Conservation (phyloP, 1,140 invertebrate genomes). For the Aphis craccivora region DNA sequence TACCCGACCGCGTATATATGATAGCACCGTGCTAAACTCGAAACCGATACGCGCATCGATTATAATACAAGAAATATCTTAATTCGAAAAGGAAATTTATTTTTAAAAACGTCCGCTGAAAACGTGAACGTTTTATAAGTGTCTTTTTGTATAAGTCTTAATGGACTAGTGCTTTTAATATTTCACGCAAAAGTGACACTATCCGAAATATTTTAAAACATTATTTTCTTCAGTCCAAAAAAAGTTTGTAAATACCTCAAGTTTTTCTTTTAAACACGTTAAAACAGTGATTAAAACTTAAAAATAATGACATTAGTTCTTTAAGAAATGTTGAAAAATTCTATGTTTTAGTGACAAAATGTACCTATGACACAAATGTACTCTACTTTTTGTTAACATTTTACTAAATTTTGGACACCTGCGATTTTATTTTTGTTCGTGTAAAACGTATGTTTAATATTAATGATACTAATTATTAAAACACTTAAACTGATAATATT, state of each 20-base stretch:
- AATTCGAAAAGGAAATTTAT: background rate
- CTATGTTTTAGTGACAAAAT: background rate
- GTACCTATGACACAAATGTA: background rate
- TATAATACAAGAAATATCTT: background rate
- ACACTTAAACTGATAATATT: background rate
- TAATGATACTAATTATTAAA: background rate
- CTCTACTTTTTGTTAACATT: background rate
- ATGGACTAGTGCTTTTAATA: background rate
- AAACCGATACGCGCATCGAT: background rate
- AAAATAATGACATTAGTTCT: background rate
- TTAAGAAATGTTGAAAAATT: background rate
- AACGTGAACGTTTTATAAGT: background rate
- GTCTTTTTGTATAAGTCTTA: background rate
- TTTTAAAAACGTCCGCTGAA: background rate
- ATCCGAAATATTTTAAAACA: background rate
- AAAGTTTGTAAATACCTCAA: background rate
- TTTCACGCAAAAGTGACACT: background rate
- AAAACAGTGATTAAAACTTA: constrained; percentile 31
- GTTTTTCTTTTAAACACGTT: background rate
- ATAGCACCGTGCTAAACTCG: background rate
- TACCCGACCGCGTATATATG: background rate
- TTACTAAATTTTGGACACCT: background rate
- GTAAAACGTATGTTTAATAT: background rate
- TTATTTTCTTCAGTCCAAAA: background rate
- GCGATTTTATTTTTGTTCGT: background rate